These are phyloP conservation scores for Dioctria linearis DNA, from an alignment of 2,888 invertebrate species.

Conservation along the genomic window DNA sequence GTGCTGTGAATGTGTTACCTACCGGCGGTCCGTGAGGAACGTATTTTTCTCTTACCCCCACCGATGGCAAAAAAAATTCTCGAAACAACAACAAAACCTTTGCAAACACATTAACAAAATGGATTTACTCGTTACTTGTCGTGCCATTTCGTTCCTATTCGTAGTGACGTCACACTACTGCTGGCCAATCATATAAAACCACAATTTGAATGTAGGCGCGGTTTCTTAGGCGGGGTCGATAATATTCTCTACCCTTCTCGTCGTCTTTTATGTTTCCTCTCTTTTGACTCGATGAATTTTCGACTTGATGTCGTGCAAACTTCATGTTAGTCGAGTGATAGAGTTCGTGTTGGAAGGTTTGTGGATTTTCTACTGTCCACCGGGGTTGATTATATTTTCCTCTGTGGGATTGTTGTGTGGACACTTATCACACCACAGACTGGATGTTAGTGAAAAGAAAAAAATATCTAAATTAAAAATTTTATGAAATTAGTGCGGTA, in stretches of 20 bases:
- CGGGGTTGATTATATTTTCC: background rate
- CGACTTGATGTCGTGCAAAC: conserved; percentile 58
- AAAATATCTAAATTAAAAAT: no score
- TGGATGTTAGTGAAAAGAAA: no score
- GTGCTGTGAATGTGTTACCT: background rate
- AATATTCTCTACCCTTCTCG: conserved; percentile 54
- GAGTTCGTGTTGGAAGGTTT: conserved; percentile 59
- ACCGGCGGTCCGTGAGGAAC: conserved; percentile 16
- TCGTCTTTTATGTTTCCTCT: conserved; percentile 35
- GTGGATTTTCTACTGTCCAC: background rate
- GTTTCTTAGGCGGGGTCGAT: conserved; percentile 60
- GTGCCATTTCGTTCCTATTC: conserved; percentile 58
- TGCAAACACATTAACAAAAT: conserved; percentile 61
- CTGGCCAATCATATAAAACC: conserved; percentile 57
- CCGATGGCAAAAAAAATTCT: conserved; percentile 28
- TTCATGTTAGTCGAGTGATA: conserved; percentile 62
- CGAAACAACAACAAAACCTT: conserved; percentile 53
- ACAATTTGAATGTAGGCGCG: conserved; percentile 56
- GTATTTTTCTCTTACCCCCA: conserved; percentile 54
- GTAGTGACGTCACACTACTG: conserved; percentile 60
- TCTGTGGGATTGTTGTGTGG: background rate
- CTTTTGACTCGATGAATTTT: conserved; percentile 51
- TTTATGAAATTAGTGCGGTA: background rate
- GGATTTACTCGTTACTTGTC: conserved; percentile 59
- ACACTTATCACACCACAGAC: no score